Evolutionary conservation across 2,113 vertebrate species (phyloP), one percentile per base, ranked within the genome.

Genomic region (Alosa alosa): DNA sequence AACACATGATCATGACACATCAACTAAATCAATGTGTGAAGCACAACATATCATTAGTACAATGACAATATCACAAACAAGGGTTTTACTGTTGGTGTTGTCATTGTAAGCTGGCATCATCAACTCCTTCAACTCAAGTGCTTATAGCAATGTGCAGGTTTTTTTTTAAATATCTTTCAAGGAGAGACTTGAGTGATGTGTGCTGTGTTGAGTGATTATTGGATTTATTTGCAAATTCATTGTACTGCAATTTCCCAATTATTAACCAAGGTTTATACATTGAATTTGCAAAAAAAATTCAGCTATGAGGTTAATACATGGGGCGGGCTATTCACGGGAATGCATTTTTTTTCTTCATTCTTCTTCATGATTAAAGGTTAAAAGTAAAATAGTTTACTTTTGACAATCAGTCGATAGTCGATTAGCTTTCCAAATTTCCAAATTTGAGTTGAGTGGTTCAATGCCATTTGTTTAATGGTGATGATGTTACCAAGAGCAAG

Each of bases 1-100:
- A 78, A 78, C 15, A 78, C 72, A 78, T 78, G 36, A 87, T 83
- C 75, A 57, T 18, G 46, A 78, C 49, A 84, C 82, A 85, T 82
- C 31, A 88, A 85, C 47, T 68, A 20, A 83, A 75, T 85, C 31
- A 86, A 68, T 81, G 39, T 44, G 83, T 5, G 78, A n/a, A 57
- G 84, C n/a, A 83, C 45, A 47, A 31, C 22, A 39, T 72, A 25
- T 39, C 72, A 78, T 78, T 78, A 78, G 17, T 3, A 78, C 36
- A 78, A 31, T 31, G 13, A 31, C 31, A 78, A 78, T 39, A 36
- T 78, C 11, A 78, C 36, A 78, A 39, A 31, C 9, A 72, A 7
- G 31, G 31, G 11, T 13, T 36, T 78, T 78, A 36, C 2, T 78
- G 39, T 36, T 78, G 55, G 3, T 20, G 11, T 78, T 78, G 72